These are phyloP conservation scores for Apantesis nais DNA, from an alignment of 2,888 invertebrate species.

Conservation along the genomic window DNA sequence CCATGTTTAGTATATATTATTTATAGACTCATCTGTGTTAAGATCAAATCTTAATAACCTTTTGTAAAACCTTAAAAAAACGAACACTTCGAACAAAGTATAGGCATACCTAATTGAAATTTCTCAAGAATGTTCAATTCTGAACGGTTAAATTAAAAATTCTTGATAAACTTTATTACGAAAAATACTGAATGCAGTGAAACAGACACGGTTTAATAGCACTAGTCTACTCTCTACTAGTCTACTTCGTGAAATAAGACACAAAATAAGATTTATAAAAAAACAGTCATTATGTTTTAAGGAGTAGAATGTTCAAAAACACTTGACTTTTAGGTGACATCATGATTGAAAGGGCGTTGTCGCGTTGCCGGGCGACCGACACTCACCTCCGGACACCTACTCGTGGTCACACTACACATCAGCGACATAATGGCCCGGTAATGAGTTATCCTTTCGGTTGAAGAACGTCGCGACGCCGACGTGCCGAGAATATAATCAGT, in stretches of 20 bases:
- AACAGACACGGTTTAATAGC: neutral
- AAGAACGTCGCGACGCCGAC: neutral
- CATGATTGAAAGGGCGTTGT: neutral
- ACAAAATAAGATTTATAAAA: neutral
- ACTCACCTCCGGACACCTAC: neutral
- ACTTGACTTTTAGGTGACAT: neutral
- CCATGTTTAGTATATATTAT: too few relatives aligned
- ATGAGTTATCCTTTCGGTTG: constrained; percentile 5
- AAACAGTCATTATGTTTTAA: neutral
- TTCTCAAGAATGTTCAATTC: neutral
- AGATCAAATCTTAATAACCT: neutral
- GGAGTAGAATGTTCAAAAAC: neutral
- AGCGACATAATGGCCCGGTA: neutral
- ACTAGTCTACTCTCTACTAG: neutral
- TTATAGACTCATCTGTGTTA: neutral
- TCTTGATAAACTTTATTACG: neutral
- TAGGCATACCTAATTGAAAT: neutral
- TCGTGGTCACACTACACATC: neutral
- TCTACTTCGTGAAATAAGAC: neutral
- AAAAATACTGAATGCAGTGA: neutral
- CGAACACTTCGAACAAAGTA: neutral
- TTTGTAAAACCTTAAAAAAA: neutral
- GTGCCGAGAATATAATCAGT: neutral
- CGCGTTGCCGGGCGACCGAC: neutral
- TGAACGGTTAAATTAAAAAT: neutral